These are phyloP conservation scores for Hypomesus transpacificus DNA, from an alignment of 2,113 vertebrate species.

Conservation along the genomic window DNA sequence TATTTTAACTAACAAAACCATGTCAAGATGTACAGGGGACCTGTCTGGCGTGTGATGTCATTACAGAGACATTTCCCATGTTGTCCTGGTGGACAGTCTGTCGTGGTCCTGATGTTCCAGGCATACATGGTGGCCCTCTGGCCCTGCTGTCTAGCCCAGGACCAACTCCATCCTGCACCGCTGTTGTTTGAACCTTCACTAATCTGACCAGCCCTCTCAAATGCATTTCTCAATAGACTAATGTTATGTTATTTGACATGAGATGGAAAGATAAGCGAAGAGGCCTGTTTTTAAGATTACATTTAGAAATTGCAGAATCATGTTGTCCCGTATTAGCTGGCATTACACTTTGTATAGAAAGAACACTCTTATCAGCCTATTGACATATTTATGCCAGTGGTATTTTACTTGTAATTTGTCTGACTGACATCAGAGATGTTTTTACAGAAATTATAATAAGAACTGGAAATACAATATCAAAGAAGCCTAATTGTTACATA, in stretches of 20 bases:
- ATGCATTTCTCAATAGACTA: conserved; percentile 17
- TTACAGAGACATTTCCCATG: conserved; percentile 40
- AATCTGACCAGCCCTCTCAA: conserved; percentile 10
- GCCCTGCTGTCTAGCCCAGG: background rate
- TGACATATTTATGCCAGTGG: conserved; percentile 1
- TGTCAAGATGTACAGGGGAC: conserved; percentile 59
- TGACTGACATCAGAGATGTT: background rate
- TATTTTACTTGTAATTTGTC: background rate
- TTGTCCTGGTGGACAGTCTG: conserved; percentile 38
- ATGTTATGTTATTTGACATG: conserved; percentile 22
- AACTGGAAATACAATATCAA: too few relatives aligned
- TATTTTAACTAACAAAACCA: conserved; percentile 73
- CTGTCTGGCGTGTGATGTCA: conserved; percentile 40
- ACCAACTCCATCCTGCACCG: conserved; percentile 2
- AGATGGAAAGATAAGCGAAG: conserved; percentile 9
- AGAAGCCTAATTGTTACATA: too few relatives aligned
- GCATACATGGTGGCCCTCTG: conserved; percentile 42
- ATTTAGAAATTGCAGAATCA: conserved; percentile 3
- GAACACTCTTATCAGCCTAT: conserved; percentile 4
- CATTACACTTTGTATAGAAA: background rate
- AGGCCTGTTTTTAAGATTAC: conserved; percentile 5
- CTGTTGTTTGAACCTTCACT: conserved; percentile 9
- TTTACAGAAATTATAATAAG: too few relatives aligned
- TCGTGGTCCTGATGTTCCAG: conserved; percentile 27
- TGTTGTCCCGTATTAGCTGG: background rate